A percentile compares a stretch with the other conserved stretches of the same genome.
These are phyloP conservation scores for Corythoichthys haematopterus DNA, from an alignment of 2,113 vertebrate species.

Conservation along the genomic window DNA sequence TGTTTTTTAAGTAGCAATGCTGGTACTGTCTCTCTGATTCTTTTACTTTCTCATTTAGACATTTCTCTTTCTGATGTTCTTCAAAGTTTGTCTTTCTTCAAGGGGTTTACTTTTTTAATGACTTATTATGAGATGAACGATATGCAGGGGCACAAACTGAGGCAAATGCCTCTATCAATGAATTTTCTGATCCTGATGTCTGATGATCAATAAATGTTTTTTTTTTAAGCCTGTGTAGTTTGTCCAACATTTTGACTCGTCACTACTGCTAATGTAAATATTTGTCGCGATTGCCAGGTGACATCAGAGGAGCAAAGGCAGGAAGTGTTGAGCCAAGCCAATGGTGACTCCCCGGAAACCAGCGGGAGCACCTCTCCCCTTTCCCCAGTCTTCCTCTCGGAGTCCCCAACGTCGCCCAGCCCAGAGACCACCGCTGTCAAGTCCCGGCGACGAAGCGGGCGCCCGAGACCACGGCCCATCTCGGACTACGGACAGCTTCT, in stretches of 20 bases:
- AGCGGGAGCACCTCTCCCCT: conserved; percentile 38
- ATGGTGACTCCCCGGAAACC: conserved; percentile 28
- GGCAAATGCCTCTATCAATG: no score
- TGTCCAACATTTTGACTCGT: background rate
- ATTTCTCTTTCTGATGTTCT: background rate
- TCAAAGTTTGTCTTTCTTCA: no score
- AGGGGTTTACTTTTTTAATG: no score
- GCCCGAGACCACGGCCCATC: conserved; percentile 80
- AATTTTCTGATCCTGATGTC: background rate
- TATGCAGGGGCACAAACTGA: no score
- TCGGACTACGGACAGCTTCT: conserved; percentile 87
- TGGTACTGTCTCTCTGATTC: background rate
- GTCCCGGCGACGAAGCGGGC: conserved; percentile 72
- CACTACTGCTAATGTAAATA: background rate
- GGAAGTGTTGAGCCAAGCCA: conserved; percentile 30
- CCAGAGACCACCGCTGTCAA: conserved; percentile 56
- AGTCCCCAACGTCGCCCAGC: conserved; percentile 37
- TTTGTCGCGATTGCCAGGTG: conserved; percentile 37
- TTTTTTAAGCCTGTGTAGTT: background rate
- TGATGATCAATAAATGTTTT: background rate
- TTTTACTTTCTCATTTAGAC: background rate
- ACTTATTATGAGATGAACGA: no score
- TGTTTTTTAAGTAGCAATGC: background rate
- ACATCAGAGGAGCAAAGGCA: conserved; percentile 24
- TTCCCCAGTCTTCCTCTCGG: conserved; percentile 28